Evolutionary conservation across 2,113 vertebrate species (phyloP), one percentile per base, ranked within the genome.

Genomic region (Atlantisia rogersi): DNA sequence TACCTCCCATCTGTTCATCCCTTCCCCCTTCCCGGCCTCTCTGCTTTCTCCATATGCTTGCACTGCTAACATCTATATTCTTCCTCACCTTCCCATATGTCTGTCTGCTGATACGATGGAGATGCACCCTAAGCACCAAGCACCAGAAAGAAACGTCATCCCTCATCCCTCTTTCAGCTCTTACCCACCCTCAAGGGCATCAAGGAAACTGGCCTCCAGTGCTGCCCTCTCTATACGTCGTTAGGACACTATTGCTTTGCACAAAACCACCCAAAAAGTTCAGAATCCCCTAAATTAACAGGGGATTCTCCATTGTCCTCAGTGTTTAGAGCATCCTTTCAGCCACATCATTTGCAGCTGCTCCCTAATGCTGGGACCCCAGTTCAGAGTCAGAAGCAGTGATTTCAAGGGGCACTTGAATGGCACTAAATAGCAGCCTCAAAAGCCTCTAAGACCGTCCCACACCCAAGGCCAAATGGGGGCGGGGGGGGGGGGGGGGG

Each of bases 1-100:
- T 46, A 2, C 64, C 22, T 90, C 42, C 83, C 69, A 92, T 89
- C 63, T 95, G 84, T 73, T 90, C 70, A 25, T 58, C n/a, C 65
- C 56, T 89, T 60, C 15, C 32, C 15, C 5, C 7, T 71, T 74
- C 32, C 65, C 55, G 31, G 64, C 37, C 53, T 42, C 58, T 70
- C 59, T 82, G 40, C 32, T 67, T 73, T 88, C 71, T 93, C 68
- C 79, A 70, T 82, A 67, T 85, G 67, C 60, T 92, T 55, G 28
- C 26, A 62, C 24, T 4, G 1, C 82, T 58, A 80, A 73, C 70
- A 39, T 53, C 78, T 82, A n/a, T 50, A 76, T 62, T 82, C 56
- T 86, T 80, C 29, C 44, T 86, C 71, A 83, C 44, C 12, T 95
- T 77, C 50, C 46, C 78, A 24, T 15, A 39, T 21, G 21, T 25